Evolutionary conservation across 2,888 invertebrate genomes (phyloP), one percentile per base, ranked within the genome.

Genomic region (Itoplectis maculator): DNA sequence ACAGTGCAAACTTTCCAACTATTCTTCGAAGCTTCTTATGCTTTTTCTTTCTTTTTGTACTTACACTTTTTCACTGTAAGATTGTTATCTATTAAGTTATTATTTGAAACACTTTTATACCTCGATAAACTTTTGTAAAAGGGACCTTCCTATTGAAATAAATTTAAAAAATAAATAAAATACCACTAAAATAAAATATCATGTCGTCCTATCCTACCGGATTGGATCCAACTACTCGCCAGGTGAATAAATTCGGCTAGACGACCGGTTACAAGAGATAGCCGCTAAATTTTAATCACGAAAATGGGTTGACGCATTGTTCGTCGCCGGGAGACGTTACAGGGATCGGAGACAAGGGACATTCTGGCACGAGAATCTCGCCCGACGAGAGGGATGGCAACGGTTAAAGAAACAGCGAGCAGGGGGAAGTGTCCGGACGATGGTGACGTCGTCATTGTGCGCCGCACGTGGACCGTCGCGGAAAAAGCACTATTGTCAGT

Each of bases 261-360:
- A 47, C 45, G 40, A 8, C 13, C 47, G 7, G 54, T 45, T 40
- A 15, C 13, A 37, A 29, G 54, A 68, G 9, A 77, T 68, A 63
- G 84, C 80, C 77, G 87, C 84, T 88, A 89, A 88, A 89, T 88
- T 91, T 91, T 91, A 91, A 91, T 91, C 90, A 89, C 82, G 88
- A 89, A 90, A 90, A 90, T 90, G 91, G 88, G 86, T 89, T 86
- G 88, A 86, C n/a, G 77, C 83, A 87, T 88, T 90, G 89, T 89
- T 72, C 29, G 56, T 63, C 77, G 70, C 56, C 70, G 79, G 83
- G 81, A 84, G 86, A 66, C 66, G 81, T 66, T 59, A 68, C 68
- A n/a, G 76, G 69, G 35, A 61, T 61, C 29, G 79, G 45, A 75
- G 73, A 73, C 56, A 47, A 56, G 49, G 51, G 59, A 54, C n/a